Evolutionary conservation across 1,140 invertebrate species (phyloP).

Genomic region (Euura saliciscinereae): DNA sequence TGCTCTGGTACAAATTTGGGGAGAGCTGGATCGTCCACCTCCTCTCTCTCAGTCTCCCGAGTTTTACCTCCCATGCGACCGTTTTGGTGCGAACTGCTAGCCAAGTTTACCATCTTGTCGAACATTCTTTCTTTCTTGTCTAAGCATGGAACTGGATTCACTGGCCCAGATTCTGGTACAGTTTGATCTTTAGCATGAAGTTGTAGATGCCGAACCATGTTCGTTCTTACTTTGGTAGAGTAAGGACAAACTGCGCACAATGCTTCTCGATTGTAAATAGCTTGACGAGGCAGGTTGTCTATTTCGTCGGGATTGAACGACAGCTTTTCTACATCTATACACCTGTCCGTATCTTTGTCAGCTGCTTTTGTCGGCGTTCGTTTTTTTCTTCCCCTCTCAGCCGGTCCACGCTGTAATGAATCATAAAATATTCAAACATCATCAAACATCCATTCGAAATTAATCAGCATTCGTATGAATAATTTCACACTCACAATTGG

Average conservation of each 20-base stretch:
- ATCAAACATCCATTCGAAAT: not conserved
- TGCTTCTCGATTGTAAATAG: slow-evolving; percentile 68
- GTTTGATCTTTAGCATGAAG: slow-evolving; percentile 67
- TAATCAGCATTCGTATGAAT: not conserved
- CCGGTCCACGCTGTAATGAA: slow-evolving; percentile 9
- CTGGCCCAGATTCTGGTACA: slow-evolving; percentile 68
- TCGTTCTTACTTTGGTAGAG: slow-evolving; percentile 75
- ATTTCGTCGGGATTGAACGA: slow-evolving; percentile 67
- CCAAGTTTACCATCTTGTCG: slow-evolving; percentile 83
- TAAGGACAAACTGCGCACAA: slow-evolving; percentile 73
- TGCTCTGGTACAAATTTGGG: slow-evolving; percentile 71
- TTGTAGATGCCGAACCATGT: slow-evolving; percentile 75
- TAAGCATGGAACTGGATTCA: slow-evolving; percentile 81
- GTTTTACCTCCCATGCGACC: slow-evolving; percentile 52
- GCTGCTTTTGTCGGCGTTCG: slow-evolving; percentile 25
- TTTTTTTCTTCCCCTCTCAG: slow-evolving; percentile 31
- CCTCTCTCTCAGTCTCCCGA: slow-evolving; percentile 35
- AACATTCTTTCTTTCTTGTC: slow-evolving; percentile 81
- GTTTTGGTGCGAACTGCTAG: slow-evolving; percentile 70
- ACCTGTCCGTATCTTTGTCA: slow-evolving; percentile 37
- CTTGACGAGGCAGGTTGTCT: slow-evolving; percentile 66
- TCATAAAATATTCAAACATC: not conserved
- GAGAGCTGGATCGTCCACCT: slow-evolving; percentile 38
- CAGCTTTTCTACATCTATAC: slow-evolving; percentile 48
- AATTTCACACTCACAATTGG: slow-evolving; percentile 46